Conservation (phyloP, 64 coral and sea anemone genomes). For the Cladopsammia gracilis region DNA sequence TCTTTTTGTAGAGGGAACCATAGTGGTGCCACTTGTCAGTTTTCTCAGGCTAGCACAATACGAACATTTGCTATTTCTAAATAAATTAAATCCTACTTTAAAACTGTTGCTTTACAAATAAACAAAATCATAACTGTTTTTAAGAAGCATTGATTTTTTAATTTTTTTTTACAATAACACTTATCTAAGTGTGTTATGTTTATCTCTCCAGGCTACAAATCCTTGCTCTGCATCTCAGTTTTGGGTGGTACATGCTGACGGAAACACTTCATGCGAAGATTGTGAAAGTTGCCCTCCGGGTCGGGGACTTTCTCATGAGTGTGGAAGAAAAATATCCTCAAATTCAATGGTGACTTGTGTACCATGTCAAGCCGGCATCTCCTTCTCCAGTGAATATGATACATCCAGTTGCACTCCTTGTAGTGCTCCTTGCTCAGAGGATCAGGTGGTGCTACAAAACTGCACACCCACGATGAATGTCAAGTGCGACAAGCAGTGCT, state of each 20-base stretch:
- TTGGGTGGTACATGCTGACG: neutral
- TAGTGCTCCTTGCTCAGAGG: conserved; percentile 19
- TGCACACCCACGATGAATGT: conserved; percentile 32
- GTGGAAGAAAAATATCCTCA: neutral
- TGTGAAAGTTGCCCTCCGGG: conserved; percentile 13
- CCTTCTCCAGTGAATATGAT: conserved; percentile 15
- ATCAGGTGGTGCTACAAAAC: conserved; percentile 12
- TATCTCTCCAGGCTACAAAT: neutral
- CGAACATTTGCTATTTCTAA: too few species aligned
- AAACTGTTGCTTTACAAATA: too few species aligned
- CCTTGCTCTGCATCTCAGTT: neutral
- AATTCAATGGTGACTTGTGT: neutral
- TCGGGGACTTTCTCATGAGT: conserved; percentile 31
- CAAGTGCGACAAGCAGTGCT: conserved; percentile 18
- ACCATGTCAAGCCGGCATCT: neutral
- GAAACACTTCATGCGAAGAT: neutral
- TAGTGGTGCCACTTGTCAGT: too few species aligned
- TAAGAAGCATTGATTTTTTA: too few species aligned
- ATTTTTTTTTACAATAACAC: too few species aligned
- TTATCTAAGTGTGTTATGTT: neutral
- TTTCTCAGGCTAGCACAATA: too few species aligned
- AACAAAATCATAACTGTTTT: too few species aligned
- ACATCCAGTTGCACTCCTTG: conserved; percentile 14
- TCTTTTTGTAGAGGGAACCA: too few species aligned
- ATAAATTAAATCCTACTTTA: too few species aligned